Percentiles rank a stretch among this genome's conserved stretches.
These are phyloP conservation scores for Sinocyclocheilus anophthalmus DNA, from an alignment of 2,113 vertebrate genomes.

Conservation along the genomic window DNA sequence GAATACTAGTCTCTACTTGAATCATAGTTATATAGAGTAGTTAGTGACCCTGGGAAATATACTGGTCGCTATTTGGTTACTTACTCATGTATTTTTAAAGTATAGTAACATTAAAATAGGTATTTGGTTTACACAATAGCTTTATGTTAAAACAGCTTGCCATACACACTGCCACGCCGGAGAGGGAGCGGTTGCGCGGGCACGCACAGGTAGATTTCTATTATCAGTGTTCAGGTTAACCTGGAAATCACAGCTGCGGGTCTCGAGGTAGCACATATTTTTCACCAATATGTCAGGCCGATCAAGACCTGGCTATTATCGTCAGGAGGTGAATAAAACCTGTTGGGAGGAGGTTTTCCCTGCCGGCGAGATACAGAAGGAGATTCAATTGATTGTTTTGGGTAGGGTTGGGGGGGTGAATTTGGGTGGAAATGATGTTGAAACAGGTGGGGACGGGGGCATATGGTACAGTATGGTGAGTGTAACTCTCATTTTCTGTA, in stretches of 20 bases:
- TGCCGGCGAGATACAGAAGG: slow-evolving; percentile 86
- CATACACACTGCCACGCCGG: too few relatives aligned
- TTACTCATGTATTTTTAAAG: too few relatives aligned
- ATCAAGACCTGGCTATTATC: slow-evolving; percentile 80
- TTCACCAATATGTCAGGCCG: slow-evolving; percentile 66
- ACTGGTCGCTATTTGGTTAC: too few relatives aligned
- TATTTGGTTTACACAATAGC: too few relatives aligned
- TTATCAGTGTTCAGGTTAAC: slow-evolving; percentile 16
- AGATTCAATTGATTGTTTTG: too few relatives aligned
- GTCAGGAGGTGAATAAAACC: slow-evolving; percentile 90
- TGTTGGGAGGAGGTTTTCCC: slow-evolving; percentile 92
- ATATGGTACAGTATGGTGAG: slow-evolving; percentile 96
- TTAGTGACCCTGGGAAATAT: too few relatives aligned
- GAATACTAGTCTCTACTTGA: too few relatives aligned
- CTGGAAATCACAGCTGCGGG: not conserved
- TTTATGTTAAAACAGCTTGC: too few relatives aligned
- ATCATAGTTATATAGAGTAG: too few relatives aligned
- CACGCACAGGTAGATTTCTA: slow-evolving; percentile 38
- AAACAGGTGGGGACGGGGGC: slow-evolving; percentile 90
- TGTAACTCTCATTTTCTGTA: slow-evolving; percentile 27
- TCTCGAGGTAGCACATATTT: not conserved
- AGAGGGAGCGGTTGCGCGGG: slow-evolving; percentile 15
- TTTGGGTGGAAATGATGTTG: too few relatives aligned
- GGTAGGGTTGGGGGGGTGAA: too few relatives aligned
- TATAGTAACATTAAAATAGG: too few relatives aligned